Percentiles rank a stretch among this genome's conserved stretches.
Conservation (phyloP, 2,113 vertebrate species). For the Sapajus apella region DNA sequence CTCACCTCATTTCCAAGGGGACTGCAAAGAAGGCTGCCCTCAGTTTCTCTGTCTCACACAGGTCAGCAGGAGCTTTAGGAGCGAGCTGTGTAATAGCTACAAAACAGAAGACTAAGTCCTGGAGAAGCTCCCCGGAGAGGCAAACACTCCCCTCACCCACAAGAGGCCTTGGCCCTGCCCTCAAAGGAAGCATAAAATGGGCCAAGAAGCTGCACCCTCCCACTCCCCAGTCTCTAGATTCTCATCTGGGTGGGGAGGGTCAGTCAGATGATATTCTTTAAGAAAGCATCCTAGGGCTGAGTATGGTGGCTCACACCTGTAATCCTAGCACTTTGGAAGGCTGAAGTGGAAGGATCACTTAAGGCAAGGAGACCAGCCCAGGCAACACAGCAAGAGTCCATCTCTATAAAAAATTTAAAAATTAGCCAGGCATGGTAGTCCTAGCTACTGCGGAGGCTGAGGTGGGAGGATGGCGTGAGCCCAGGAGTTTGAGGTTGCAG, state of each 20-base stretch:
- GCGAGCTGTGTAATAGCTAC: neutral
- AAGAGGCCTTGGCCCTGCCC: neutral
- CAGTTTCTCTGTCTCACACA: neutral
- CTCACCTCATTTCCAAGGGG: conserved; percentile 69
- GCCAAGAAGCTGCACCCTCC: neutral
- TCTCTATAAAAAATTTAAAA: neutral
- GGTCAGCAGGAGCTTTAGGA: neutral
- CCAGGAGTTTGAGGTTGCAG: neutral
- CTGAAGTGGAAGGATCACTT: neutral
- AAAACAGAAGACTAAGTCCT: neutral
- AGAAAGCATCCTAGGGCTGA: neutral
- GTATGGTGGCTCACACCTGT: neutral
- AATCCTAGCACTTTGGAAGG: neutral
- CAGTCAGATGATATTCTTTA: neutral
- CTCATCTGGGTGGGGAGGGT: neutral
- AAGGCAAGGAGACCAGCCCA: neutral
- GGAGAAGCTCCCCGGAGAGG: neutral
- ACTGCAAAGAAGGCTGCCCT: neutral
- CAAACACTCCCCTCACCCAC: neutral
- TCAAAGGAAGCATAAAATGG: neutral
- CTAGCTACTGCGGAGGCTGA: neutral
- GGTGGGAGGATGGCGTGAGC: neutral
- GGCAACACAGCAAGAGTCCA: neutral
- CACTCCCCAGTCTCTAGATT: neutral
- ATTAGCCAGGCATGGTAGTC: neutral